A percentile compares a stretch with the other conserved stretches of the same genome.
Evolutionary conservation across 2,113 vertebrate genomes (phyloP).

Genomic region (Centrocercus urophasianus): DNA sequence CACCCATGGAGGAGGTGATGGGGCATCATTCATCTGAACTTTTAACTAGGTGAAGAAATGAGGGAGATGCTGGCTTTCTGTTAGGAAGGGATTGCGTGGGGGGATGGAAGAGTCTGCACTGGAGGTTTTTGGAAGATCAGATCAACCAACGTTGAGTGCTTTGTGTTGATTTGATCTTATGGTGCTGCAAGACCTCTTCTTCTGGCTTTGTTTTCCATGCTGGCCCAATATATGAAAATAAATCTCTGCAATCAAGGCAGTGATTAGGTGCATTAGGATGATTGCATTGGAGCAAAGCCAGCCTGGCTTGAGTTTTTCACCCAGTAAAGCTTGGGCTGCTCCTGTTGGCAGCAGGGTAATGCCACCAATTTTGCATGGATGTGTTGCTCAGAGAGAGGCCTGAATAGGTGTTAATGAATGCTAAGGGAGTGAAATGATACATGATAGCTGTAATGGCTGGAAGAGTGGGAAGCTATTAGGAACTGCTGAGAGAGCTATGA

Average conservation of each 20-base stretch:
- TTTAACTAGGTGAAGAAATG: background rate
- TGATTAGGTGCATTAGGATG: background rate
- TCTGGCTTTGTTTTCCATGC: background rate
- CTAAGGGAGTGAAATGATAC: background rate
- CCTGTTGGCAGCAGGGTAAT: fast-evolving
- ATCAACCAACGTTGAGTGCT: background rate
- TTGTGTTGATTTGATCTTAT: background rate
- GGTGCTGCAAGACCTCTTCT: background rate
- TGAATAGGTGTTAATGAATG: background rate
- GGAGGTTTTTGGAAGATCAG: background rate
- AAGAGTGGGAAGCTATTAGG: background rate
- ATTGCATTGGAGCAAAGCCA: background rate
- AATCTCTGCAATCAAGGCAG: background rate
- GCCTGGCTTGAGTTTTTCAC: background rate
- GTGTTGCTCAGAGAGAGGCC: background rate
- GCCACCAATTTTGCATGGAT: background rate
- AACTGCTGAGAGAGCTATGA: background rate
- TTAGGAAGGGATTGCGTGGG: background rate
- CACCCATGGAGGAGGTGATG: background rate
- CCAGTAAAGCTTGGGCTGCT: background rate
- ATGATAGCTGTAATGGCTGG: background rate
- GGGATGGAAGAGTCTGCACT: background rate
- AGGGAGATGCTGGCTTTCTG: background rate
- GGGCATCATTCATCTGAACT: background rate
- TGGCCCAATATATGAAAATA: background rate